Percentiles rank a stretch among this genome's conserved stretches.
phyloP scores from a whole-genome alignment of 2,888 invertebrate genomes.

The Drosophila meridiana region DNA sequence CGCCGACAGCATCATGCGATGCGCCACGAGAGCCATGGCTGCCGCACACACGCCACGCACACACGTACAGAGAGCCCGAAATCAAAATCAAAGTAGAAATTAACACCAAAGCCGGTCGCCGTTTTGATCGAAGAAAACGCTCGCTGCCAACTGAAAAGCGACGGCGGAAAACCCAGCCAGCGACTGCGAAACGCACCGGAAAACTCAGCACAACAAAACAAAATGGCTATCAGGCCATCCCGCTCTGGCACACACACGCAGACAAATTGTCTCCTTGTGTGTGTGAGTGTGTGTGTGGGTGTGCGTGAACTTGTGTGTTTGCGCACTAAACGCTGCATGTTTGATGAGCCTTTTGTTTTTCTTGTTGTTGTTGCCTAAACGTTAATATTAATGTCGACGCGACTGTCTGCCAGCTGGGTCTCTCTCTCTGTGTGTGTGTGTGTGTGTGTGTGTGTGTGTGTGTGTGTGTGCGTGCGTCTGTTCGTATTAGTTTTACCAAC shows the following conservation, averaged over 20 bases:
- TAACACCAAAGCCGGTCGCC: conserved; percentile 16
- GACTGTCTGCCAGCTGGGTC: conserved; percentile 63
- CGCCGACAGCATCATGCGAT: conserved; percentile 80
- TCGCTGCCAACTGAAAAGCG: conserved; percentile 64
- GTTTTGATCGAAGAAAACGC: conserved; percentile 74
- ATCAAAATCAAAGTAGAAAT: conserved; percentile 20
- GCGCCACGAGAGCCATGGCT: conserved; percentile 79
- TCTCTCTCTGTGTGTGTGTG: conserved; percentile 8
- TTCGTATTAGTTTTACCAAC: conserved; percentile 69
- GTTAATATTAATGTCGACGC: conserved; percentile 76
- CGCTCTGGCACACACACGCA: conserved; percentile 36
- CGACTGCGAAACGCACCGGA: conserved; percentile 71
- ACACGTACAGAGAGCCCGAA: conserved; percentile 1
- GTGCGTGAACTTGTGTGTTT: conserved; percentile 38
- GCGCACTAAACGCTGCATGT: conserved; percentile 67
- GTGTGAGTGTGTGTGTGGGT: conserved; percentile 4
- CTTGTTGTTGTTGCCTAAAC: conserved; percentile 47
- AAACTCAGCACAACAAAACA: conserved; percentile 56
- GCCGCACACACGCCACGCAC: not conserved
- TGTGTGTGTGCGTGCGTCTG: conserved; percentile 29
- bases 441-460: conserved; percentile 27
- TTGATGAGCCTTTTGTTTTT: conserved; percentile 68
- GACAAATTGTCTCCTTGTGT: conserved; percentile 6
- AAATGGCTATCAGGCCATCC: conserved; percentile 47
- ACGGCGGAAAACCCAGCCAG: conserved; percentile 41